These are phyloP conservation scores for Perizoma affinitatum DNA, from an alignment of 2,888 invertebrate genomes.

Conservation along the genomic window DNA sequence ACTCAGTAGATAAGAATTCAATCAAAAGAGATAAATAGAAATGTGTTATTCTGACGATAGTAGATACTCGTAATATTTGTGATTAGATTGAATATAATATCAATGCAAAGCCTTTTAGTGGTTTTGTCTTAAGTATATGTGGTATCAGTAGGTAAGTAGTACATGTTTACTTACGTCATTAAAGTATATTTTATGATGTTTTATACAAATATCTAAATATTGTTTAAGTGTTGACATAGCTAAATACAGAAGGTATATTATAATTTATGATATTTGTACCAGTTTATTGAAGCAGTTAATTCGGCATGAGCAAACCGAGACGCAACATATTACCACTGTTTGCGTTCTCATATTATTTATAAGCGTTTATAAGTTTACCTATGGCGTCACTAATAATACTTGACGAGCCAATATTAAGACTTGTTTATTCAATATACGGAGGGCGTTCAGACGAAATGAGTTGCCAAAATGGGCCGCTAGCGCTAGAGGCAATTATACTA, in stretches of 20 bases:
- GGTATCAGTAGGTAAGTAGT: no score
- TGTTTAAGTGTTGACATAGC: not conserved
- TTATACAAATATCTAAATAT: not conserved
- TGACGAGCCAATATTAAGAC: not conserved
- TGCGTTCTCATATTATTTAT: conserved; percentile 5
- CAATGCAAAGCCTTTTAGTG: no score
- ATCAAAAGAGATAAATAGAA: no score
- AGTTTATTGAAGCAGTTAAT: conserved; percentile 12
- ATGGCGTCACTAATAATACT: not conserved
- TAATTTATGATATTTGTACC: conserved; percentile 16
- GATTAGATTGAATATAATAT: no score
- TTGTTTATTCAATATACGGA: not conserved
- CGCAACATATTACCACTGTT: conserved; percentile 17
- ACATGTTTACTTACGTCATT: no score
- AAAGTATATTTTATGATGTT: not conserved
- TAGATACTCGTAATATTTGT: no score
- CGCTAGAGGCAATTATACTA: no score
- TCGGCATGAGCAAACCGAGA: conserved; percentile 9
- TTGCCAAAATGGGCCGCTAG: no score
- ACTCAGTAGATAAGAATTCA: no score
- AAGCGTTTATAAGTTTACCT: not conserved
- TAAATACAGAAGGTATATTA: not conserved
- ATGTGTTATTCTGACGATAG: no score
- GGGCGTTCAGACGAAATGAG: no score
- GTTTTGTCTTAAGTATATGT: no score